These are phyloP conservation scores for Nycticryphes semicollaris DNA, from an alignment of 2,113 vertebrate genomes.

Conservation along the genomic window DNA sequence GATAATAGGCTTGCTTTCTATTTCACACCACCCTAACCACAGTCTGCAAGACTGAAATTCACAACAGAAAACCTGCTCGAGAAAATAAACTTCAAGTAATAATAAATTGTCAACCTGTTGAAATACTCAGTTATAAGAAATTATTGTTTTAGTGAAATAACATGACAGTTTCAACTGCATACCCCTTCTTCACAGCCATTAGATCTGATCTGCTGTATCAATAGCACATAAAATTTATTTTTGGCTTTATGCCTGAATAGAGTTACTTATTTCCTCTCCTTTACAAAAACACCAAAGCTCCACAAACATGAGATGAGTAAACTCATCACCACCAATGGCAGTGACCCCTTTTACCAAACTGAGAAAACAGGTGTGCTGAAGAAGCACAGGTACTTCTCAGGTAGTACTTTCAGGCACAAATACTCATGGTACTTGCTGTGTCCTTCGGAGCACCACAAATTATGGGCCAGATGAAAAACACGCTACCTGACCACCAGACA, in stretches of 20 bases:
- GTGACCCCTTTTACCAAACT: no score
- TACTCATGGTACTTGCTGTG: no score
- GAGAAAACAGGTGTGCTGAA: fast-evolving
- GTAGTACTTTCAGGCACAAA: not conserved
- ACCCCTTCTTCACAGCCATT: not conserved
- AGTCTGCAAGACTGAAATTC: not conserved
- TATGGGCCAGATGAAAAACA: not conserved
- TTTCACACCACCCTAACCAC: not conserved
- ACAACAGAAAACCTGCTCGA: not conserved
- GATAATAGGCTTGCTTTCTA: not conserved
- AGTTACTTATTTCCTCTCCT: not conserved
- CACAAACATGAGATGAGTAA: fast-evolving
- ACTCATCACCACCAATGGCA: fast-evolving
- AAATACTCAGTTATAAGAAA: not conserved
- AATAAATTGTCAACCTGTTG: not conserved
- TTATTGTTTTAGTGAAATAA: not conserved
- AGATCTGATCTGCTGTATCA: not conserved
- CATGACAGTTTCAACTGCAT: not conserved
- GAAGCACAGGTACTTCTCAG: not conserved
- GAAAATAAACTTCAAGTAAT: not conserved
- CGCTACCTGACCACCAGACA: not conserved
- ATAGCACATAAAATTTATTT: not conserved
- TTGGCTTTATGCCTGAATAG: not conserved
- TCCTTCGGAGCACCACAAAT: not conserved
- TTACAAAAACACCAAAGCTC: not conserved